These are phyloP conservation scores for Gobiocypris rarus DNA, from an alignment of 2,113 vertebrate genomes.

Conservation along the genomic window DNA sequence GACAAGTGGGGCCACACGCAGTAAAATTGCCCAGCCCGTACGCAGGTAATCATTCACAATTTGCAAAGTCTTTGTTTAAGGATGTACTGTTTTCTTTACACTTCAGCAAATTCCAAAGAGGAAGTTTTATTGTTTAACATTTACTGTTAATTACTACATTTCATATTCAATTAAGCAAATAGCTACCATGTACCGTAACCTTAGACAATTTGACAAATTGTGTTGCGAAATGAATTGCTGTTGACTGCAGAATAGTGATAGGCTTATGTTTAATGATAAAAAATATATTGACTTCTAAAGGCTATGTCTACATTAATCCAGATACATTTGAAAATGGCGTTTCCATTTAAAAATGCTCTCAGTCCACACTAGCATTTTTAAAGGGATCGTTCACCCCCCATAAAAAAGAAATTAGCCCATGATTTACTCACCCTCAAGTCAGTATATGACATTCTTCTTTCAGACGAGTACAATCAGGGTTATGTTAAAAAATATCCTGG, in stretches of 20 bases:
- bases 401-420: too few relatives aligned
- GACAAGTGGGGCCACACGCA: slow-evolving; percentile 84
- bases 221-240: neutral
- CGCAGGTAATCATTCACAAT: slow-evolving; percentile 80
- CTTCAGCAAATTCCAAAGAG: neutral
- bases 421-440: too few relatives aligned
- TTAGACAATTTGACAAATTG: neutral
- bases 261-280: neutral
- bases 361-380: too few relatives aligned
- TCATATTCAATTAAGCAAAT: neutral
- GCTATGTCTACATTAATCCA: too few relatives aligned
- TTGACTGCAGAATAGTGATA: neutral
- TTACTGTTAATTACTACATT: neutral
- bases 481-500: too few relatives aligned
- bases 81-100: neutral
- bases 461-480: too few relatives aligned
- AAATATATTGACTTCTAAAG: too few relatives aligned
- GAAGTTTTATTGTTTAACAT: neutral
- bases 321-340: too few relatives aligned
- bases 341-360: too few relatives aligned
- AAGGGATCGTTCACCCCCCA: too few relatives aligned
- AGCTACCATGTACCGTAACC: neutral
- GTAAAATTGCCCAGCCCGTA: slow-evolving; percentile 91
- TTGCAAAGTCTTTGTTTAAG: neutral
- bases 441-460: too few relatives aligned